phyloP scores from a whole-genome alignment of 2,888 invertebrate genomes.

The Pocota personata region DNA sequence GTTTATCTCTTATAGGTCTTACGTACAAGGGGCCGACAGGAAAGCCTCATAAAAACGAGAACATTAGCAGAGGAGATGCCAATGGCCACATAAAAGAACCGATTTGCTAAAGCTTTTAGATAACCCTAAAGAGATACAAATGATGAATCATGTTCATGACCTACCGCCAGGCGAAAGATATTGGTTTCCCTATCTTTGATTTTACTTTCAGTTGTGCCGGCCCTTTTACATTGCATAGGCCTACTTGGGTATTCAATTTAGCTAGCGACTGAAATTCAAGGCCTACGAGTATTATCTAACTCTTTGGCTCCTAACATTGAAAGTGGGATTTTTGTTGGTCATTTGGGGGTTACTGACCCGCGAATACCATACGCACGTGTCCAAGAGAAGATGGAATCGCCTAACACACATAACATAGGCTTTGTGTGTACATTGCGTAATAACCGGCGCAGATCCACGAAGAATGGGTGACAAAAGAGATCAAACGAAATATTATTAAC shows the following conservation, averaged over 20 bases:
- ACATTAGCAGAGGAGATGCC: neutral
- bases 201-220: slow-evolving; percentile 12
- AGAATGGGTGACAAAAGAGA: slow-evolving; percentile 8
- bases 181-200: neutral
- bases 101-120: neutral
- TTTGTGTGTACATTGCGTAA: slow-evolving; percentile 2
- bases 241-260: neutral
- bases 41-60: neutral
- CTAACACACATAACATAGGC: neutral
- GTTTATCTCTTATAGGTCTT: neutral
- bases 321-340: neutral
- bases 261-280: neutral
- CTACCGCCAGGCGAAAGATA: neutral
- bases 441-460: neutral
- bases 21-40: neutral
- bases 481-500: neutral
- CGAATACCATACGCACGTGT: slow-evolving; percentile 27
- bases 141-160: slow-evolving; percentile 12
- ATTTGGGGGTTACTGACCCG: slow-evolving; percentile 26
- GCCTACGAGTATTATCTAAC: neutral
- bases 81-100: slow-evolving; percentile 20
- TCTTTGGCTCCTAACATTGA: neutral
- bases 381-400: neutral
- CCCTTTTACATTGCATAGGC: slow-evolving; percentile 1
- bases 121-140: neutral